phyloP scores from a whole-genome alignment of 1,140 invertebrate species.

The Acromyrmex charruanus region DNA sequence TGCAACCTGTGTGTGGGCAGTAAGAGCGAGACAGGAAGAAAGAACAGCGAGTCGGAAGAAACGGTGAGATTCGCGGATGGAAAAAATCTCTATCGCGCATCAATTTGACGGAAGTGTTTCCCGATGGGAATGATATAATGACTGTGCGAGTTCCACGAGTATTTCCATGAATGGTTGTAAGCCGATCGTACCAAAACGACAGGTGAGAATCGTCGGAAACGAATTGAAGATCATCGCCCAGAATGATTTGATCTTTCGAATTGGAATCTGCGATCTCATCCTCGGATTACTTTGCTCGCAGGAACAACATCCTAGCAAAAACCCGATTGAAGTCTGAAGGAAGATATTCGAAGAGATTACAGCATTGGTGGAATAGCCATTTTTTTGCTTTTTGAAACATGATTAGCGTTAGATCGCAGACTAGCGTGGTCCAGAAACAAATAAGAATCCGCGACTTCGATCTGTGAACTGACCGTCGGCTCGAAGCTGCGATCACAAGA shows the following conservation, averaged over 20 bases:
- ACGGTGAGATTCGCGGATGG: slow-evolving; percentile 26
- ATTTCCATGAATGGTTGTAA: neutral
- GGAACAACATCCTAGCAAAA: neutral
- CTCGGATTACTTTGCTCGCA: neutral
- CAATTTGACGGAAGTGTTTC: neutral
- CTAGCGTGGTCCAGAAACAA: neutral
- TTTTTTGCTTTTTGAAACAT: neutral
- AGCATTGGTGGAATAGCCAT: neutral
- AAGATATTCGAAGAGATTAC: neutral
- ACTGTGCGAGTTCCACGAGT: neutral
- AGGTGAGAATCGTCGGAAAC: neutral
- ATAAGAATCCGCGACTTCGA: neutral
- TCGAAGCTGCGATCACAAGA: neutral
- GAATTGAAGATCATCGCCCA: neutral
- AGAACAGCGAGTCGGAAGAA: neutral
- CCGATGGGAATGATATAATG: neutral
- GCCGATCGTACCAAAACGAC: neutral
- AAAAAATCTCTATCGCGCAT: neutral
- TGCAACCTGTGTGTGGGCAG: slow-evolving; percentile 71
- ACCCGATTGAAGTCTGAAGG: neutral
- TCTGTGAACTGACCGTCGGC: neutral
- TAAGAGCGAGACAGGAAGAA: slow-evolving; percentile 34
- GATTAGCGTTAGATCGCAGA: neutral
- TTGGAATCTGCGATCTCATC: neutral
- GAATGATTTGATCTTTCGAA: neutral